A percentile compares a stretch with the other conserved stretches of the same genome.
Evolutionary conservation across 2,113 vertebrate genomes (phyloP).

Genomic region (Xenopus borealis): DNA sequence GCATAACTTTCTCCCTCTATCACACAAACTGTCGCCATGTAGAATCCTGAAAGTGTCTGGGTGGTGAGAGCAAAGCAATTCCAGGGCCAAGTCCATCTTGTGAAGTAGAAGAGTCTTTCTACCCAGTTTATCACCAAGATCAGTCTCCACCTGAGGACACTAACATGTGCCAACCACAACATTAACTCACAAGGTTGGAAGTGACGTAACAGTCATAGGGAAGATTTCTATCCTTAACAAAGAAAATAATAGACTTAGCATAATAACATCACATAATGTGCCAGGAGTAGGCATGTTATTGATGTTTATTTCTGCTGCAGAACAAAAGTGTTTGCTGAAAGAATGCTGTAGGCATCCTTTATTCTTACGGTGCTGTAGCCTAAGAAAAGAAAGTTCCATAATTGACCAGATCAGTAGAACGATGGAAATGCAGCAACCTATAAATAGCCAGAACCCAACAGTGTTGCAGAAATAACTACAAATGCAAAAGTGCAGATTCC

Average conservation of each 20-base stretch:
- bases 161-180: slow-evolving; percentile 30
- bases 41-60: slow-evolving; percentile 29
- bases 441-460: background rate
- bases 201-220: slow-evolving; percentile 4
- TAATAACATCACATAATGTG: background rate
- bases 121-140: slow-evolving; percentile 42
- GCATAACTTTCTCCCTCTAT: slow-evolving; percentile 34
- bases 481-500: no score
- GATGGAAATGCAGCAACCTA: background rate
- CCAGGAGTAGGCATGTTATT: background rate
- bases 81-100: slow-evolving; percentile 36
- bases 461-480: background rate
- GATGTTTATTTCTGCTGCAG: background rate
- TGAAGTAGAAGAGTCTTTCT: slow-evolving; percentile 39
- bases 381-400: background rate
- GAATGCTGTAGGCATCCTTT: background rate
- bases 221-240: background rate
- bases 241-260: background rate
- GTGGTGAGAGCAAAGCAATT: slow-evolving; percentile 27
- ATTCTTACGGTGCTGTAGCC: background rate
- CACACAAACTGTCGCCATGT: slow-evolving; percentile 35
- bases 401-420: background rate
- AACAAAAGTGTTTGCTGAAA: background rate
- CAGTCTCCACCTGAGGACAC: slow-evolving; percentile 36
- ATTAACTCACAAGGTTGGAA: slow-evolving; percentile 27